Evolutionary conservation across 2,888 invertebrate genomes (phyloP).

Genomic region (Eupithecia vulgata): DNA sequence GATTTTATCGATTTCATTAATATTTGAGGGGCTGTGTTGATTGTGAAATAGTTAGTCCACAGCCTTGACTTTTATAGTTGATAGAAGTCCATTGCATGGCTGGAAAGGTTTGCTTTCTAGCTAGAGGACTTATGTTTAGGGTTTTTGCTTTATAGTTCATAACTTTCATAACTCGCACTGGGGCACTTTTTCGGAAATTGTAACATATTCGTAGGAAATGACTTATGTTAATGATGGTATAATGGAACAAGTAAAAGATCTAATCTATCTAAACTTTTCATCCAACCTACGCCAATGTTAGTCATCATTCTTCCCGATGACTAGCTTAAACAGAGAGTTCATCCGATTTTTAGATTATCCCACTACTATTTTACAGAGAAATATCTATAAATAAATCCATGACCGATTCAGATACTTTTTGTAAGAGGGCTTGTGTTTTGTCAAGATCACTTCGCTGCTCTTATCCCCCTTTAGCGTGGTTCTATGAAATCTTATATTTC

Average conservation of each 20-base stretch:
- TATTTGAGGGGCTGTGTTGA: neutral
- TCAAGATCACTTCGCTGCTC: constrained; percentile 1
- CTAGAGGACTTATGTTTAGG: neutral
- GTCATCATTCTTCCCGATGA: neutral
- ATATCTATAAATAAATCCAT: constrained; percentile 10
- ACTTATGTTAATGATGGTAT: neutral
- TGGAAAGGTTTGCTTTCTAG: neutral
- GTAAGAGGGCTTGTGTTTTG: neutral
- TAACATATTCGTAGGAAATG: too few species aligned
- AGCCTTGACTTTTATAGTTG: constrained; percentile 1
- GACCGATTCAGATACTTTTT: constrained; percentile 8
- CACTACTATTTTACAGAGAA: neutral
- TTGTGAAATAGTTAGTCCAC: neutral
- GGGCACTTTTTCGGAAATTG: too few species aligned
- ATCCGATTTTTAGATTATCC: neutral
- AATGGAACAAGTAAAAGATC: neutral
- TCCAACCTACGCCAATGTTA: constrained; percentile 7
- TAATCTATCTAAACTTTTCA: neutral
- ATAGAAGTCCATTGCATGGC: neutral
- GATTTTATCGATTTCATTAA: constrained; percentile 4
- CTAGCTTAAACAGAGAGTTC: constrained; percentile 1
- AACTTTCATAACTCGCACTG: too few species aligned
- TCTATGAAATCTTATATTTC: neutral
- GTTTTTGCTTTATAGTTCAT: too few species aligned
- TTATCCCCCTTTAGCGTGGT: neutral